Evolutionary conservation across 2,113 vertebrate genomes (phyloP), one percentile per base, ranked within the genome.

Genomic region (Hypocryptadius cinnamomeus): DNA sequence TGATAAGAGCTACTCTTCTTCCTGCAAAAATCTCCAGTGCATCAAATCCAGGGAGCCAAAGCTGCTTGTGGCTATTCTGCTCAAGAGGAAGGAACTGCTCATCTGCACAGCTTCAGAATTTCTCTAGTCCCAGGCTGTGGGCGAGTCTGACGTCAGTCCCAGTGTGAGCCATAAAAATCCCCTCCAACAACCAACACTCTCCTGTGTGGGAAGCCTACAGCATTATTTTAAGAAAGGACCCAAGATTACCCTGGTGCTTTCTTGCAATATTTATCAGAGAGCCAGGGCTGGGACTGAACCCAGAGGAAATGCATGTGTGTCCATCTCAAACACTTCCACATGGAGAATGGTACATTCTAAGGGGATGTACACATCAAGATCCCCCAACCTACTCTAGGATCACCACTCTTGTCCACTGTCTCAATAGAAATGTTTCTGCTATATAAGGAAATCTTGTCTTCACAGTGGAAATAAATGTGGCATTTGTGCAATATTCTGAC

Each of bases 181-280:
- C 85, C 66, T 84, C 78, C 56, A 87, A 91, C 51, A 79, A 65
- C 42, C 53, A 35, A 42, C 37, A 45, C 60, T 63, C 39, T 22
- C 79, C 73, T 74, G 71, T 40, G 87, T 77, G 61, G 94, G 94
- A 95, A 87, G 79, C 87, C 78, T 60, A 50, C 4, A 25, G 68
- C 17, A 48, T 64, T 80, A 90, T 81, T 91, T 94, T 85, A 94
- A 94, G 91, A 71, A 81, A 86, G 48, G 50, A 78, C 53, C 61
- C 70, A 66, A 51, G 68, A 83, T 53, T 31, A 93, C 53, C 45
- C 37, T 42, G 33, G 19, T n/a, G 37, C 51, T 76, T 84, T 56
- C 39, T 57, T 9, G 72, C 37, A 79, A 31, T 64, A 50, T 56
- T 77, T 56, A 44, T 42, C 61, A 50, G 0, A 28, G 61, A 54